Evolutionary conservation across 2,888 invertebrate genomes (phyloP).

Genomic region (Autographa gamma): DNA sequence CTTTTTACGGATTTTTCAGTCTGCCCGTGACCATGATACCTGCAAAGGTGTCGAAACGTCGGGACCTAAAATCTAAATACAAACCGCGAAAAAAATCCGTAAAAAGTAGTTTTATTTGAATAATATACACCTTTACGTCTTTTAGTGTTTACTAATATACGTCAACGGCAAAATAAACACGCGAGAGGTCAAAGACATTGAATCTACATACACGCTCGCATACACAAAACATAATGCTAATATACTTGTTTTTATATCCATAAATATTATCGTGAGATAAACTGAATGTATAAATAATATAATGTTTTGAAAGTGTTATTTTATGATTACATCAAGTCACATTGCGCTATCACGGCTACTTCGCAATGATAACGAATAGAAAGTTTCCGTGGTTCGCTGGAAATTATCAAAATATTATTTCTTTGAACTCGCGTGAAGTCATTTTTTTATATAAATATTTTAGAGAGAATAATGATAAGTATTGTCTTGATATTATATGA

Average conservation of each 20-base stretch:
- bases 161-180: conserved; percentile 62
- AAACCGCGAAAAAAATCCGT: too few species aligned
- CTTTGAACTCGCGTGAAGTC: neutral
- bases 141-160: conserved; percentile 70
- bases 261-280: conserved; percentile 48
- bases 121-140: conserved; percentile 23
- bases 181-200: conserved; percentile 69
- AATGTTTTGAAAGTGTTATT: conserved; percentile 22
- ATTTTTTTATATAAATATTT: neutral
- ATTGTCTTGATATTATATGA: too few species aligned
- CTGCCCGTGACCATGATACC: too few species aligned
- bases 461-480: too few species aligned
- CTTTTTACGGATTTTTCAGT: too few species aligned
- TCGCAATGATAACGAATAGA: conserved; percentile 35
- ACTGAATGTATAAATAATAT: conserved; percentile 37
- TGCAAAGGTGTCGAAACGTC: too few species aligned
- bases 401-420: conserved; percentile 27
- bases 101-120: too few species aligned
- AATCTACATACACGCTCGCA: conserved; percentile 52
- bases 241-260: conserved; percentile 48
- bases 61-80: too few species aligned
- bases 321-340: conserved; percentile 40
- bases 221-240: conserved; percentile 46
- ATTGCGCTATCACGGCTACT: conserved; percentile 36
- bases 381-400: conserved; percentile 19